Conservation (phyloP, 2,888 invertebrate genomes). For the Hydraecia micacea region DNA sequence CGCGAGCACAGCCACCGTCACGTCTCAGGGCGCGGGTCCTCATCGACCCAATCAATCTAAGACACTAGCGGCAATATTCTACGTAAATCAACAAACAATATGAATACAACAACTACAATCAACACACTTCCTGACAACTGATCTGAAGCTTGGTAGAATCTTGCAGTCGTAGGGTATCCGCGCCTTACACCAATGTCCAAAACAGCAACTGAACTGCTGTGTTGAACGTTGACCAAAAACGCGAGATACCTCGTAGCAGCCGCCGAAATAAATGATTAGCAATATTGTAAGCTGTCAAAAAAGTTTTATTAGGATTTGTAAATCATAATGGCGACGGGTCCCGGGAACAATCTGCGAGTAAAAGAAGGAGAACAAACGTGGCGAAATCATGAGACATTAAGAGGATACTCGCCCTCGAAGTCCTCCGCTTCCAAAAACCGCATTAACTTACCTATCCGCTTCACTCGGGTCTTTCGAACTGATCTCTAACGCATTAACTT, state of each 20-base stretch:
- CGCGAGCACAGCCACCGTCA: not conserved
- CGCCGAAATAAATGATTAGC: not conserved
- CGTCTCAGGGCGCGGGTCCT: too few relatives aligned
- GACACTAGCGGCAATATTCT: not conserved
- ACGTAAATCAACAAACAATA: not conserved
- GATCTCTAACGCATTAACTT: not conserved
- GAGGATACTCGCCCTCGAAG: not conserved
- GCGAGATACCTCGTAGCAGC: slow-evolving; percentile 5
- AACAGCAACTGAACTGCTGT: slow-evolving; percentile 58
- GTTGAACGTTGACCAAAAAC: slow-evolving; percentile 62
- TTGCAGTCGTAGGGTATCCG: slow-evolving; percentile 27
- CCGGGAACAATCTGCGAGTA: too few relatives aligned
- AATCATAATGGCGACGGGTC: not conserved
- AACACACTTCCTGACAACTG: not conserved
- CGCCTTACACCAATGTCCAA: slow-evolving; percentile 53
- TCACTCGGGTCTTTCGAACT: not conserved
- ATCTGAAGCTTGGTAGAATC: not conserved
- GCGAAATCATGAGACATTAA: not conserved
- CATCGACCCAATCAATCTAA: not conserved
- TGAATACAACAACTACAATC: too few relatives aligned
- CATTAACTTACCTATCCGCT: not conserved
- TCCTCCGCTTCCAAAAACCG: not conserved
- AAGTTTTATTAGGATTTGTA: not conserved
- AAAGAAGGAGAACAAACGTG: not conserved
- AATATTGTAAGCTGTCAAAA: not conserved